Base-by-base conservation (phyloP, 2,888 invertebrate genomes). In the Acrobasis consociella region DNA sequence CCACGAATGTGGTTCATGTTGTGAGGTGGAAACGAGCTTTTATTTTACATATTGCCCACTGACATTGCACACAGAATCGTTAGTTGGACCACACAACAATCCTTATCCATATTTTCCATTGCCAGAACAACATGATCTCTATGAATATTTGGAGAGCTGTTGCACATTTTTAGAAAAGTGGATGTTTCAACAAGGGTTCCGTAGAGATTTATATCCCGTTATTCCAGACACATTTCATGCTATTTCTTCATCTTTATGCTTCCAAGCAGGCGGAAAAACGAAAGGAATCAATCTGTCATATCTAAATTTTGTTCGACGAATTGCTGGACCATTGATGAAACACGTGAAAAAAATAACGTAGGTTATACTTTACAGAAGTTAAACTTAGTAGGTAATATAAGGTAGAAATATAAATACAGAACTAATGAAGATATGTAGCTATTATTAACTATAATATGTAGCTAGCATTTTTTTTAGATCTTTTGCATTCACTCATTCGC, bases 121-220 rank as follows among this genome's bases (percentile, higher is more conserved):
- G 49, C 70, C 65, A 16, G 71, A 68, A n/a, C 83, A 91, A 75
- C 65, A 38, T 2, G 70, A 81, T 46, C 72, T 89, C 16, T 81
- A 80, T 68, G 72, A 84, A 16, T 91, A 91, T 66, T 77, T 90
- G 79, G 82, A 83, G 67, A 72, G 53, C 1, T 83, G 86, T 67
- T 73, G 74, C 15, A 66, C 65, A 42, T 92, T 92, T 75, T 73
- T 92, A 52, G 91, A 91, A 69, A 89, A 83, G 68, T 92, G 92
- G 92, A 84, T 92, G 88, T 91, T 85, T 66, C 84, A 84, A 62
- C 91, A 92, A 86, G 92, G 92, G 9, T 92, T 91, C 73, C 83
- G 88, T 59, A 85, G 89, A 74, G 92, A 92, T 67, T 78, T 92
- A 58, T 88, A 79, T 72, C 91, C 92, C 2, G 77, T 80, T 62